These are phyloP conservation scores for Ptilorrhoa leucosticta DNA, from an alignment of 2,113 vertebrate genomes.

Conservation along the genomic window DNA sequence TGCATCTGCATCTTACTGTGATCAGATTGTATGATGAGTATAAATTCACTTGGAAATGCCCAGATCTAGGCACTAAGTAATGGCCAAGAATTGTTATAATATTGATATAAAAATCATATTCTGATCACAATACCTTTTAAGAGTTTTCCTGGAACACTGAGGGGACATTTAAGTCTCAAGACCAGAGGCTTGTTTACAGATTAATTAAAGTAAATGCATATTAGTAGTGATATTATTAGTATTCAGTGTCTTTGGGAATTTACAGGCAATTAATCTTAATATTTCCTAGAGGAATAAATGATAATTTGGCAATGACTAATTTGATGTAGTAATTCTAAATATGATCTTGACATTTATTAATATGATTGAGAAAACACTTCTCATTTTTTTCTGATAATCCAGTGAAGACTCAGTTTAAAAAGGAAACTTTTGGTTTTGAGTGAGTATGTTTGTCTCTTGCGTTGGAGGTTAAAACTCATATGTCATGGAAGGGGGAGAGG, in stretches of 20 bases:
- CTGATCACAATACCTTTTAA: background rate
- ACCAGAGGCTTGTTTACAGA: conserved; percentile 10
- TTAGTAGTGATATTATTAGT: background rate
- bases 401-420: background rate
- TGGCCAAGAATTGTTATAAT: background rate
- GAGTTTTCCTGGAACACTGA: background rate
- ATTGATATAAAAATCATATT: background rate
- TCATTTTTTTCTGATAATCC: background rate
- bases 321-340: background rate
- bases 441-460: background rate
- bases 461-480: background rate
- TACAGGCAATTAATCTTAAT: conserved; percentile 16
- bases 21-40: background rate
- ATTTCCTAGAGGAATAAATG: conserved; percentile 21
- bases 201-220: conserved; percentile 1
- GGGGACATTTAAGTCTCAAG: background rate
- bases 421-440: background rate
- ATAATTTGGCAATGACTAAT: conserved; percentile 20
- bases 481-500: accelerated
- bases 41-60: background rate
- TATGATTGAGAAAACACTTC: accelerated
- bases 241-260: background rate
- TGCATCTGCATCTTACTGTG: background rate
- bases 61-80: background rate
- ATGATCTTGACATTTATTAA: background rate